Conservation (phyloP, 2,797 vertebrate species). For the Acipenser ruthenus region DNA sequence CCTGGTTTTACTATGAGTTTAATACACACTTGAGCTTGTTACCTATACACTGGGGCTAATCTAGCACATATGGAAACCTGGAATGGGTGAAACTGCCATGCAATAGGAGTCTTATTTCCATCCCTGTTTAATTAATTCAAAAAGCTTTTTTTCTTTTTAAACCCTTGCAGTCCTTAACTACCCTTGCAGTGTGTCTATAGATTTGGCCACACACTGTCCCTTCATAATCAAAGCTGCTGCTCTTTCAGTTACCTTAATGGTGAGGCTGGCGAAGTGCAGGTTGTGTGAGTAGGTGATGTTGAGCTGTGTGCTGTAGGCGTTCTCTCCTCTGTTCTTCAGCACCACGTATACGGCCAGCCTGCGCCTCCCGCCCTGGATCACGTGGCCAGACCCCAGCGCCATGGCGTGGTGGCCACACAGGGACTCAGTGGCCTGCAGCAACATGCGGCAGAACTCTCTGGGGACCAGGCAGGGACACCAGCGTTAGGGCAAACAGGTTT, state of each 20-base stretch:
- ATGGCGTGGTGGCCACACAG: slow-evolving; percentile 53
- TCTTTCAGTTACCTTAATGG: slow-evolving; percentile 64
- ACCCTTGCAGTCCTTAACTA: background rate
- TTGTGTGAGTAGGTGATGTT: slow-evolving; percentile 85
- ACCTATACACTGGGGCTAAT: background rate
- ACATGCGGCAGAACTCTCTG: slow-evolving; percentile 81
- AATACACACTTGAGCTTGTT: too few species aligned
- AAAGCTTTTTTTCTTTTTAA: background rate
- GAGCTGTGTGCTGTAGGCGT: slow-evolving; percentile 76
- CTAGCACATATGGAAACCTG: background rate
- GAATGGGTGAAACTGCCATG: background rate
- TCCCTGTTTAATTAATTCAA: background rate
- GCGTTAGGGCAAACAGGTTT: too few species aligned
- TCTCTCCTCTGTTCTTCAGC: slow-evolving; percentile 88
- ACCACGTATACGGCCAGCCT: slow-evolving; percentile 75
- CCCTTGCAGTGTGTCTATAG: background rate
- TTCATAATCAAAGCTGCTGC: too few species aligned
- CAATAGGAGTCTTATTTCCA: background rate
- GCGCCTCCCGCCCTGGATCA: slow-evolving; percentile 72
- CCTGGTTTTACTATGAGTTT: too few species aligned
- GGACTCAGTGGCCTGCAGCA: slow-evolving; percentile 47
- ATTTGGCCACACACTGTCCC: too few species aligned
- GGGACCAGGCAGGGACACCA: background rate
- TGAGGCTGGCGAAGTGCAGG: slow-evolving; percentile 80
- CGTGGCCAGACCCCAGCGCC: slow-evolving; percentile 57